phyloP scores from a whole-genome alignment of 1,140 invertebrate genomes.

The Paracyclopina nana region DNA sequence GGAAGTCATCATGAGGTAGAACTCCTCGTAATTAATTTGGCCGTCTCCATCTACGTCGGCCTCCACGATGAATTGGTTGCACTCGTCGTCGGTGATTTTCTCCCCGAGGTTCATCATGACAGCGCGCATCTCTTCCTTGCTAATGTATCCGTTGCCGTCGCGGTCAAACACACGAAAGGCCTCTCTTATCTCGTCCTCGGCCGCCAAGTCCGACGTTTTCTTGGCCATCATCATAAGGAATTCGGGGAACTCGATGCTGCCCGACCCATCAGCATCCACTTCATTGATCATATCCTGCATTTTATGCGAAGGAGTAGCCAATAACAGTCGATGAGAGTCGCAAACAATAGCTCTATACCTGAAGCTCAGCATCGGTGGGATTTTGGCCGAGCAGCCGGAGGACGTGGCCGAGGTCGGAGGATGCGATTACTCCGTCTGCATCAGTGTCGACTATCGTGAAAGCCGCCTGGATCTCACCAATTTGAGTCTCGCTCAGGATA shows the following conservation, averaged over 20 bases:
- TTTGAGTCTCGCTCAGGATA: not conserved
- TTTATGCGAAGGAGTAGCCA: no score
- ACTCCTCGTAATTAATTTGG: constrained; percentile 11
- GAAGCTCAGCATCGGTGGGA: constrained; percentile 10
- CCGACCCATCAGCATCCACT: constrained; percentile 6
- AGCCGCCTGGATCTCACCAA: constrained; percentile 10
- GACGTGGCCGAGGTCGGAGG: not conserved
- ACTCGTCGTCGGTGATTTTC: constrained; percentile 4
- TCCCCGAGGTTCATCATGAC: constrained; percentile 14
- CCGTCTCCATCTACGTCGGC: constrained; percentile 4
- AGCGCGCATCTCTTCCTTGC: not conserved
- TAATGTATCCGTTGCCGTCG: constrained; percentile 14
- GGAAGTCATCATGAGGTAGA: constrained; percentile 13
- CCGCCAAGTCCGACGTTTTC: constrained; percentile 4
- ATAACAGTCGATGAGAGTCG: no score
- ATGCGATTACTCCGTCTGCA: not conserved
- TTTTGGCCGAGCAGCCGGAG: constrained; percentile 1
- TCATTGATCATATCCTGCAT: constrained; percentile 14
- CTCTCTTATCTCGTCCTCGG: constrained; percentile 15
- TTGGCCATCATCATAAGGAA: constrained; percentile 13
- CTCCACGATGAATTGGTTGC: not conserved
- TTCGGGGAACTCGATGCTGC: constrained; percentile 11
- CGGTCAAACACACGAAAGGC: constrained; percentile 14
- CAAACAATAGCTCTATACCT: no score
- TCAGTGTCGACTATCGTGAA: not conserved